Base-by-base conservation (phyloP, 2,113 vertebrate genomes). In the Misgurnus anguillicaudatus region DNA sequence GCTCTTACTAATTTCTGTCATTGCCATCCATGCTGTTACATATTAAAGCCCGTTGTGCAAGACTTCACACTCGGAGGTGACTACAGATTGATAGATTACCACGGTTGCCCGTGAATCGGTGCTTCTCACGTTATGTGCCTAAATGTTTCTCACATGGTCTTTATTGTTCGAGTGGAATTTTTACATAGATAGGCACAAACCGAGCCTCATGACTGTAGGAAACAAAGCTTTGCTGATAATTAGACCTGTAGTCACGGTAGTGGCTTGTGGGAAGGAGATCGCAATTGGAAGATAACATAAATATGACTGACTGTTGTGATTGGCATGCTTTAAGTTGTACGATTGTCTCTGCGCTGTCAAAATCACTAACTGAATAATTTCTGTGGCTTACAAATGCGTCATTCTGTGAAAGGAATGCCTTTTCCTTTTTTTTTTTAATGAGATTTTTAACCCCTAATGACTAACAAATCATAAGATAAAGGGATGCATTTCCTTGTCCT, bases 81-180 rank as follows among this genome's bases (percentile, higher is more conserved):
- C 48, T 78, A 77, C 82, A 77, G 74, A 80, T 65, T 78, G 79
- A 84, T 81, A 55, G 57, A 72, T 84, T 31, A 39, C 24, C 53
- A 36, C n/a, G 10, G 51, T 60, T 80, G 38, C 38, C 53, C 71
- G 36, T 10, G 31, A 79, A 63, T 53, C 4, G 19, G 14, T n/a
- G n/a, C 17, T 71, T 71, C 42, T 63, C 45, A 65, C 48, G 68
- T 64, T 39, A n/a, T n/a, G n/a, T n/a, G n/a, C n/a, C n/a, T 39
- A 48, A 45, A 47, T 47, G 71, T 47, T 74, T 61, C 39, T 62
- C 72, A 74, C 41, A 74, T 66, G 62, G 48, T 75, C 63, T 21
- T 48, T 2, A 74, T 48, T 13, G 60, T 8, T 6, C 17, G 45
- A 51, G 31, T n/a, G 7, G 48, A 71, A 53, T 71, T 39, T 38